Conservation (phyloP, 2,113 vertebrate species). For the Oreotrochilus melanogaster region DNA sequence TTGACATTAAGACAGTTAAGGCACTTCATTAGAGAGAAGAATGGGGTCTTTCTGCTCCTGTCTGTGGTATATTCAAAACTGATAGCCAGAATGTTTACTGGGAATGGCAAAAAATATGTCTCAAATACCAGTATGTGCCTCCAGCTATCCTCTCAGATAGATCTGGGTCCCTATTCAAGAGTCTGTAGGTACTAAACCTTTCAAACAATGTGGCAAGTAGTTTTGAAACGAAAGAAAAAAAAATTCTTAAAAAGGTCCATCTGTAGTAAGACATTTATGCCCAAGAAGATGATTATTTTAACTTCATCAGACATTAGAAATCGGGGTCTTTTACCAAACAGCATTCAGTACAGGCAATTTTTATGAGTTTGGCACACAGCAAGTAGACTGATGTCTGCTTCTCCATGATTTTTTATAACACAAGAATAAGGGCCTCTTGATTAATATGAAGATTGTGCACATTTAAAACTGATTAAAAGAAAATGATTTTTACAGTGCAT, state of each 20-base stretch:
- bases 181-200: not conserved
- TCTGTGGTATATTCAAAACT: not conserved
- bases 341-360: not conserved
- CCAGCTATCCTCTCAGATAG: not conserved
- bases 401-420: not conserved
- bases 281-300: not conserved
- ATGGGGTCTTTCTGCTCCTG: not conserved
- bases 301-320: not conserved
- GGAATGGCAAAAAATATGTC: not conserved
- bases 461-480: not conserved
- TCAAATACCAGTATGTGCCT: not conserved
- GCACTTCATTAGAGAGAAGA: not conserved
- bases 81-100: not conserved
- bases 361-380: not conserved
- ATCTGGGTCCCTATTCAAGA: not conserved
- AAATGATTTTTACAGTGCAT: not conserved
- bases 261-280: not conserved
- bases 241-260: not conserved
- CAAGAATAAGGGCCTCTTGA: not conserved
- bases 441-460: not conserved
- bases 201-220: not conserved
- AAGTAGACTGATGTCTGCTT: not conserved
- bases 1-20: not conserved
- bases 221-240: not conserved
- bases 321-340: not conserved